Evolutionary conservation across 2,113 vertebrate genomes (phyloP).

Genomic region (Cygnus atratus): DNA sequence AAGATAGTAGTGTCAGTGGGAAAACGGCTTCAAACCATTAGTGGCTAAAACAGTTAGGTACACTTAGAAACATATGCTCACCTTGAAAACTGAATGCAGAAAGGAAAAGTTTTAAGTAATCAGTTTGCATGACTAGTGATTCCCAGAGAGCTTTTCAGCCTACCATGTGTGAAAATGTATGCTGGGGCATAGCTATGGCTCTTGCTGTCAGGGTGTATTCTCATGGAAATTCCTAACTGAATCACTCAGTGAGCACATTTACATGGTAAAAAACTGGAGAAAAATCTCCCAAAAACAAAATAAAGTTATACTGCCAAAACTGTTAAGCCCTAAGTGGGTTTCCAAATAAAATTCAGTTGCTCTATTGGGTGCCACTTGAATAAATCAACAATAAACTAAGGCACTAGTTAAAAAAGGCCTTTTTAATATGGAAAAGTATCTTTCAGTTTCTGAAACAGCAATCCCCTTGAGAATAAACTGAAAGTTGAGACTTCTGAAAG

Average conservation of each 20-base stretch:
- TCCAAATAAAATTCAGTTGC: conserved; percentile 59
- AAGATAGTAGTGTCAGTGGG: conserved; percentile 46
- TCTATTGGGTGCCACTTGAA: conserved; percentile 63
- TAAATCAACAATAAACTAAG: conserved; percentile 66
- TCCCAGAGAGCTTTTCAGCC: conserved; percentile 57
- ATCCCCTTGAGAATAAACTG: conserved; percentile 54
- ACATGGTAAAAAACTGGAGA: conserved; percentile 54
- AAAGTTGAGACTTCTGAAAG: conserved; percentile 64
- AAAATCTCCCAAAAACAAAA: conserved; percentile 48
- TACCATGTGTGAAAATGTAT: background rate
- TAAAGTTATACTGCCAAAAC: conserved; percentile 57
- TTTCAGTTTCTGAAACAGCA: conserved; percentile 56
- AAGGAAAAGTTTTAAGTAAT: conserved; percentile 47
- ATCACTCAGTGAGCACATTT: conserved; percentile 50
- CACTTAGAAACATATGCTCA: conserved; percentile 46
- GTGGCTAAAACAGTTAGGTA: conserved; percentile 44
- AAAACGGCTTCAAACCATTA: conserved; percentile 46
- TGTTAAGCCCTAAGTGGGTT: conserved; percentile 45
- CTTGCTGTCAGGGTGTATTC: conserved; percentile 55
- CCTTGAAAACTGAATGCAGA: conserved; percentile 61
- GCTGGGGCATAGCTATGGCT: background rate
- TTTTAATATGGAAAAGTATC: conserved; percentile 62
- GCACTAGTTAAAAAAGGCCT: conserved; percentile 29
- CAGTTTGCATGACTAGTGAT: background rate
- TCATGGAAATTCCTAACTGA: conserved; percentile 45